Evolutionary conservation across 1,140 invertebrate genomes (phyloP).

Genomic region (Drosophila seguyi): DNA sequence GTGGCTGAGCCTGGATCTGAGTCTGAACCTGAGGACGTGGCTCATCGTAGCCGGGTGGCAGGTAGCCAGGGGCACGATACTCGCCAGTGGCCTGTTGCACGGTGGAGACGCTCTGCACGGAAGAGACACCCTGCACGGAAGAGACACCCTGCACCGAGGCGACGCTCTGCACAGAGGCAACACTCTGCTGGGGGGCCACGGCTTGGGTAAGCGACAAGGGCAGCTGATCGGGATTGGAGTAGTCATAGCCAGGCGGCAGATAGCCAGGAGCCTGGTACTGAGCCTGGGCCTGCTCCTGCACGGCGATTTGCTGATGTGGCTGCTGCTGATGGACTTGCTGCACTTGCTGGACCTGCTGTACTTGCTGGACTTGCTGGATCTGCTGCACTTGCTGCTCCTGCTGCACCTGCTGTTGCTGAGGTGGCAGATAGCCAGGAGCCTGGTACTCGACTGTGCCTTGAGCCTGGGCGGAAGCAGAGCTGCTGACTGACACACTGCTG

Average conservation of each 20-base stretch:
- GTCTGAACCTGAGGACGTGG: constrained; percentile 23
- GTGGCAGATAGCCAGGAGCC: constrained; percentile 63
- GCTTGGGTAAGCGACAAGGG: constrained; percentile 30
- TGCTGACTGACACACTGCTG: constrained; percentile 4
- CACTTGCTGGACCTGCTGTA: constrained; percentile 9
- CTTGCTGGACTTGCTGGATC: constrained; percentile 14
- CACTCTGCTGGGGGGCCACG: constrained; percentile 18
- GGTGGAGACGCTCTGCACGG: constrained; percentile 7
- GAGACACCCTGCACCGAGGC: constrained; percentile 15
- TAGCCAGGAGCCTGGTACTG: constrained; percentile 50
- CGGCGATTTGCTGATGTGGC: constrained; percentile 20
- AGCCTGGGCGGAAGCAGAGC: constrained; percentile 1
- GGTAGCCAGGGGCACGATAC: constrained; percentile 61
- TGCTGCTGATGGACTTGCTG: constrained; percentile 11
- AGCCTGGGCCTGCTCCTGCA: neutral
- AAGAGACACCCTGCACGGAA: constrained; percentile 8
- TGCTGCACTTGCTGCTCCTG: constrained; percentile 8
- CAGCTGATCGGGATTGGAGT: constrained; percentile 55
- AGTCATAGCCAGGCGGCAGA: constrained; percentile 64
- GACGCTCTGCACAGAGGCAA: constrained; percentile 11
- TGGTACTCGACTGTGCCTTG: constrained; percentile 20
- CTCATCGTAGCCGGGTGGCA: constrained; percentile 69
- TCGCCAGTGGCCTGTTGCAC: constrained; percentile 32
- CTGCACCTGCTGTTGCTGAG: constrained; percentile 36
- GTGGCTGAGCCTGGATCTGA: constrained; percentile 23